These are phyloP conservation scores for Heliconius cydno DNA, from an alignment of 2,888 invertebrate species.

Conservation along the genomic window DNA sequence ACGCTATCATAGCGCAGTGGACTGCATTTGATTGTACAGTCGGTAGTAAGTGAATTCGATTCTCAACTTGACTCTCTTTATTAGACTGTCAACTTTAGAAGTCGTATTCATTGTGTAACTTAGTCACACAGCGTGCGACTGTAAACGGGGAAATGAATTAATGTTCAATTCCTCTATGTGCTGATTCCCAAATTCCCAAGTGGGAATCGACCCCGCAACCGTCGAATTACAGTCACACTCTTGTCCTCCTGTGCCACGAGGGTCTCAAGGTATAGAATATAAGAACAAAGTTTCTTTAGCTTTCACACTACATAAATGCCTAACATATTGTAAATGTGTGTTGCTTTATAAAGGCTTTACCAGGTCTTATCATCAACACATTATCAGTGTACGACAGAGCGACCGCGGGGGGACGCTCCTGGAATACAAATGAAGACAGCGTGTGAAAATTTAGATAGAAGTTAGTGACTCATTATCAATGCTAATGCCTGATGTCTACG, in stretches of 20 bases:
- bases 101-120: background rate
- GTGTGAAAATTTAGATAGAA: constrained; percentile 22
- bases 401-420: background rate
- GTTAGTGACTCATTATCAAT: constrained; percentile 13
- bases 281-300: too few relatives aligned
- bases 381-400: constrained; percentile 4
- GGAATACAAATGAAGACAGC: constrained; percentile 24
- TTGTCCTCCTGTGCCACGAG: too few relatives aligned
- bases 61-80: too few relatives aligned
- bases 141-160: background rate
- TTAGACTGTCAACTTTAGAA: background rate
- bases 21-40: background rate
- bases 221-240: too few relatives aligned
- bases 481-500: constrained; percentile 4
- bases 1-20: background rate
- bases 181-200: too few relatives aligned
- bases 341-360: background rate
- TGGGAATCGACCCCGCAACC: too few relatives aligned
- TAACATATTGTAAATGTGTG: background rate
- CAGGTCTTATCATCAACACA: background rate
- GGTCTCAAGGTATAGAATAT: too few relatives aligned
- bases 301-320: background rate
- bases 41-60: background rate
- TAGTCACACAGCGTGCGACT: background rate
- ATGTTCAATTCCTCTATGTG: background rate